Evolutionary conservation across 1,140 invertebrate species (phyloP), one percentile per base, ranked within the genome.

Genomic region (Spodoptera litura): DNA sequence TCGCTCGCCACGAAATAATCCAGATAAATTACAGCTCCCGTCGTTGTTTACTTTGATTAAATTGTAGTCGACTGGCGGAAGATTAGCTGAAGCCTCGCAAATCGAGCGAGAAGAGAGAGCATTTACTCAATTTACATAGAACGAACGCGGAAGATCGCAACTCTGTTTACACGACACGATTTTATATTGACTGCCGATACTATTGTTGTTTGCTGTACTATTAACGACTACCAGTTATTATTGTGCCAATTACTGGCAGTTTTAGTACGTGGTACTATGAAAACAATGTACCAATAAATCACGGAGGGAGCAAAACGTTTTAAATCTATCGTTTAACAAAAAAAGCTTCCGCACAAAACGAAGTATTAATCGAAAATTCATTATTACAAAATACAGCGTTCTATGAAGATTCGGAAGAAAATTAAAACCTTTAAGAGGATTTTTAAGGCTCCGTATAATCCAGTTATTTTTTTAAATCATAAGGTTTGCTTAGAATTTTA

Each of bases 11-110:
- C 89, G 86, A 91, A 93, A 93, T 93, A 94, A 94, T 94, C 92
- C 88, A 93, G 93, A 94, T 92, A 93, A 94, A 94, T 94, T 94
- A 94, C 91, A 87, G 85, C 78, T 81, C 85, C 83, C 85, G 86
- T 89, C 89, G 92, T 93, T 94, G 93, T 93, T 94, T 93, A 91
- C 93, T 94, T 92, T 94, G 93, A 94, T 94, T 94, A 94, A 94
- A 94, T 93, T 93, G 92, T 93, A 93, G 90, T 91, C 90, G 90
- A 94, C 91, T 92, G 90, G 85, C 87, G 89, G 88, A 89, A 93
- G 93, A 94, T 94, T 94, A 94, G 93, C 89, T 79, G 87, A 90
- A 91, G 92, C 87, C 88, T 89, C 88, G 90, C 92, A 93, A 94
- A 94, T 94, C 91, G 93, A 91, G 87, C 90, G 91, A 85, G 85